Percentiles rank a stretch among this genome's conserved stretches.
Conservation (phyloP, 2,888 invertebrate genomes). For the Xestia c-nigrum region DNA sequence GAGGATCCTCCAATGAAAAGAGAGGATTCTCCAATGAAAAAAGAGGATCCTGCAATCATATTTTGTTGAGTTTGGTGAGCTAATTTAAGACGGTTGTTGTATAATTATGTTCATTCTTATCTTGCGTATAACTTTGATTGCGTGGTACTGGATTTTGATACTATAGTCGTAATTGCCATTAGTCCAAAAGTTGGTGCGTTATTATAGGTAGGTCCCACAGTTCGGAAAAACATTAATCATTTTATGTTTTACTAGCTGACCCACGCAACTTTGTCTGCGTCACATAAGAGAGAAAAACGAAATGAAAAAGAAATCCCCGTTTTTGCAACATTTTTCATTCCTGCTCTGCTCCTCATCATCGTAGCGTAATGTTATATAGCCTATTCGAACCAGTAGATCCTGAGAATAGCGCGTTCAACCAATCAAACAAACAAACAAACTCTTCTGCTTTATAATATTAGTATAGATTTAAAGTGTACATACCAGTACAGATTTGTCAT, state of each 20-base stretch:
- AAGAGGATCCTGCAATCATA: background rate
- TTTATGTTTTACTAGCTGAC: too few species aligned
- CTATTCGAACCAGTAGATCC: too few species aligned
- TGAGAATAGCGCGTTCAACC: too few species aligned
- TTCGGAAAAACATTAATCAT: background rate
- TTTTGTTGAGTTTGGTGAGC: background rate
- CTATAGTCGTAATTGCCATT: background rate
- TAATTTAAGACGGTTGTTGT: background rate
- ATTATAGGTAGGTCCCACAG: background rate
- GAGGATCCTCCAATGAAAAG: background rate
- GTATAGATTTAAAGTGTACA: background rate
- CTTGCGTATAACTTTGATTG: background rate
- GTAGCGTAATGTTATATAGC: too few species aligned
- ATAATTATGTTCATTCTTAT: background rate
- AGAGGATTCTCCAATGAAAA: background rate
- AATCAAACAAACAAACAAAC: too few species aligned
- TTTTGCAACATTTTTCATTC: too few species aligned
- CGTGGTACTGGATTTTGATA: background rate
- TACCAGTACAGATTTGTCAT: constrained; percentile 39
- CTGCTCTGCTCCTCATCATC: too few species aligned
- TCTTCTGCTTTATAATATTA: too few species aligned
- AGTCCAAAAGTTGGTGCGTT: background rate
- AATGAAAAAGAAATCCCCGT: too few species aligned
- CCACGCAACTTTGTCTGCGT: too few species aligned
- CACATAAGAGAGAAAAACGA: too few species aligned